A percentile compares a stretch with the other conserved stretches of the same genome.
Conservation (phyloP, 2,113 vertebrate species). For the Colossoma macropomum region DNA sequence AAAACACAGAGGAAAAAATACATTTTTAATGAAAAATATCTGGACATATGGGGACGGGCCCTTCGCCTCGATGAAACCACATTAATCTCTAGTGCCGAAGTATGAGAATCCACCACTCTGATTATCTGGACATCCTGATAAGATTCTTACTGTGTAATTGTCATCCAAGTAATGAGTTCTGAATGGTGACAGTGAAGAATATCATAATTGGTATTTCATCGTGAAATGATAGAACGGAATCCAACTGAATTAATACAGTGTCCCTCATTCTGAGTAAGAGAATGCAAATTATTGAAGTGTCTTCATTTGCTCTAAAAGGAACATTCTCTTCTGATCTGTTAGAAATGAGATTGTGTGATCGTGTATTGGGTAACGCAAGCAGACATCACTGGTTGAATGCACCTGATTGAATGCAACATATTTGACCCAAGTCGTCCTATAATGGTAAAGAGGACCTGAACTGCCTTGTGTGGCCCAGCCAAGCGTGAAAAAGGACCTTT, state of each 20-base stretch:
- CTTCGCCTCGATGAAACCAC: not conserved
- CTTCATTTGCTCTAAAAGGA: not conserved
- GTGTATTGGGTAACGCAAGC: not conserved
- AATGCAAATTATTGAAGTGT: not conserved
- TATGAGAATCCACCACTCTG: not conserved
- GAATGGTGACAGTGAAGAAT: not conserved
- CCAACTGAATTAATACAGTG: not conserved
- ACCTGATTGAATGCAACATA: conserved; percentile 8
- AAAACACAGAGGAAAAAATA: too few species aligned
- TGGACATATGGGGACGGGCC: too few species aligned
- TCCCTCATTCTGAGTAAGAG: not conserved
- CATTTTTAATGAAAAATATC: too few species aligned
- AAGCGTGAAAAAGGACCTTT: conserved; percentile 32
- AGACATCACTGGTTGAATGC: not conserved
- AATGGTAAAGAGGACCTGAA: not conserved
- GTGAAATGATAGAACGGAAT: not conserved
- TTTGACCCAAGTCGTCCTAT: not conserved
- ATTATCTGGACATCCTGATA: conserved; percentile 13
- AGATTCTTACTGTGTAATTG: not conserved
- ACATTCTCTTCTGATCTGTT: not conserved
- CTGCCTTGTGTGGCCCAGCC: not conserved
- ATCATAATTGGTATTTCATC: not conserved
- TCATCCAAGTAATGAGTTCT: not conserved
- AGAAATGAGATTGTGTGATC: not conserved
- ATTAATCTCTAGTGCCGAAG: not conserved